Conservation (phyloP, 2,888 invertebrate genomes). For the Phortica magna region DNA sequence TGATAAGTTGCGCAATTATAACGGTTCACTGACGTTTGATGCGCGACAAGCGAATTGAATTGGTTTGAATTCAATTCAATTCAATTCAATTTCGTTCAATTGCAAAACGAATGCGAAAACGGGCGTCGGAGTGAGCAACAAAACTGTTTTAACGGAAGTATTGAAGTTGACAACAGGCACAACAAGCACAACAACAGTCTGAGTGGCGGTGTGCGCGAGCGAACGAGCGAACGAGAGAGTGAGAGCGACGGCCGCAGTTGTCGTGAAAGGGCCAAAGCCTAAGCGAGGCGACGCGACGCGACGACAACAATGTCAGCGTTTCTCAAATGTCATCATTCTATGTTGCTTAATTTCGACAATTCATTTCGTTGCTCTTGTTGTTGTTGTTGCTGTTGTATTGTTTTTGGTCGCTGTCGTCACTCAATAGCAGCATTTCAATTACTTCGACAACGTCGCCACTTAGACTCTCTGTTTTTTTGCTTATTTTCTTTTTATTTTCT, state of each 20-base stretch:
- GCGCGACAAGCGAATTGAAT: neutral
- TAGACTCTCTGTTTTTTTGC: no score
- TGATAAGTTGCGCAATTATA: no score
- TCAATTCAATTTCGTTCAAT: neutral
- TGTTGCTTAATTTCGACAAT: conserved; percentile 46
- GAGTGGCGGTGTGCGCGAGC: neutral
- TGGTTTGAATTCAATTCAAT: neutral
- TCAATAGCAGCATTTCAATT: no score
- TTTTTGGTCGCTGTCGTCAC: no score
- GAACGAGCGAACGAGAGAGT: neutral
- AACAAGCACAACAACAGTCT: conserved; percentile 42
- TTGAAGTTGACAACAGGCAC: neutral
- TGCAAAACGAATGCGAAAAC: no score
- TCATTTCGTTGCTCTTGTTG: conserved; percentile 34
- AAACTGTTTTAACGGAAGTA: no score
- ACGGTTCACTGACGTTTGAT: neutral
- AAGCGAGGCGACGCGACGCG: no score
- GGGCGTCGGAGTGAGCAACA: no score
- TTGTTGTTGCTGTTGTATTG: no score
- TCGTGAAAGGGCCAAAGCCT: no score
- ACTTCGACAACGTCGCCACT: no score
- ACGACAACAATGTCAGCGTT: conserved; percentile 14
- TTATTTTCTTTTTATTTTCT: neutral
- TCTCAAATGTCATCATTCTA: conserved; percentile 48
- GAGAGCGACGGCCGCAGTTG: no score